Percentiles rank a stretch among this genome's conserved stretches.
These are phyloP conservation scores for Pyrocoelia pectoralis DNA, from an alignment of 2,888 invertebrate genomes.

Conservation along the genomic window DNA sequence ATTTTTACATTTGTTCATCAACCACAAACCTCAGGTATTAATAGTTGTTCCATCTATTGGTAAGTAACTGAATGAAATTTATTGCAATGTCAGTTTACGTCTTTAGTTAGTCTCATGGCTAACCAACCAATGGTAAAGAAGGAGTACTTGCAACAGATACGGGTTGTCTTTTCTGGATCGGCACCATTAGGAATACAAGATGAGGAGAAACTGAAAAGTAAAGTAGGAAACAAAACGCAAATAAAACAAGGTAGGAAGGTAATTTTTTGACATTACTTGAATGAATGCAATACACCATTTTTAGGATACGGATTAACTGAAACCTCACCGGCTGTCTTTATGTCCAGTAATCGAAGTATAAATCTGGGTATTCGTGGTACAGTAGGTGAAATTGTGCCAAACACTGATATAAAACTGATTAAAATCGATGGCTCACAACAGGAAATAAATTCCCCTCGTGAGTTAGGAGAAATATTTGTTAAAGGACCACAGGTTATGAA, in stretches of 20 bases:
- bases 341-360: conserved; percentile 19
- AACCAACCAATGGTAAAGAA: conserved; percentile 67
- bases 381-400: conserved; percentile 69
- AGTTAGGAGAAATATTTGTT: conserved; percentile 76
- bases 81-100: neutral
- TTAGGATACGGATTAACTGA: conserved; percentile 80
- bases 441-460: conserved; percentile 49
- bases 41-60: conserved; percentile 84
- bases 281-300: neutral
- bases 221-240: conserved; percentile 43
- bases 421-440: conserved; percentile 54
- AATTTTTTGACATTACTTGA: too few relatives aligned
- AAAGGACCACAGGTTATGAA: conserved; percentile 84
- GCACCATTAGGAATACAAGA: conserved; percentile 60
- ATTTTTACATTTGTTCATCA: conserved; percentile 71
- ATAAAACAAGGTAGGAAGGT: conserved; percentile 48
- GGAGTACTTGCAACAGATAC: conserved; percentile 65
- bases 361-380: conserved; percentile 45
- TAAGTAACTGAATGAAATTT: conserved; percentile 46
- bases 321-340: conserved; percentile 61
- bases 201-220: conserved; percentile 49
- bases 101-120: conserved; percentile 71
- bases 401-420: conserved; percentile 71
- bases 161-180: conserved; percentile 69
- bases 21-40: conserved; percentile 69